Evolutionary conservation across 2,113 vertebrate genomes (phyloP).

Genomic region (Corythoichthys haematopterus): DNA sequence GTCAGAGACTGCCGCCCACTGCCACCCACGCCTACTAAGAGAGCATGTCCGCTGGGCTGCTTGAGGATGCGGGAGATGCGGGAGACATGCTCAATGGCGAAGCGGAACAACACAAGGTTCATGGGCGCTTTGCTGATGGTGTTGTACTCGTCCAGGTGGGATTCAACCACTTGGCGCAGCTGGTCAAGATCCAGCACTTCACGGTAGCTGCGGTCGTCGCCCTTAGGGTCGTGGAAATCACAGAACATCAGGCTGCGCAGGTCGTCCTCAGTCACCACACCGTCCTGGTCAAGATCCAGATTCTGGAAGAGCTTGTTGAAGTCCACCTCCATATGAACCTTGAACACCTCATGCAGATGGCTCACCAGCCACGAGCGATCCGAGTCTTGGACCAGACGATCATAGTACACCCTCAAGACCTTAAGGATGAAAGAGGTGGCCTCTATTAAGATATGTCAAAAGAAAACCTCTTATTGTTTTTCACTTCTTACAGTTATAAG

Average conservation of each 20-base stretch:
- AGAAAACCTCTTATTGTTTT: no score
- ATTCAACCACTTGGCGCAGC: slow-evolving; percentile 76
- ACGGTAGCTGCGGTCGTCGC: slow-evolving; percentile 80
- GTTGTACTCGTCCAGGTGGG: slow-evolving; percentile 84
- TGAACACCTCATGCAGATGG: slow-evolving; percentile 71
- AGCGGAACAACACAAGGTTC: slow-evolving; percentile 86
- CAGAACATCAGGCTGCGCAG: slow-evolving; percentile 89
- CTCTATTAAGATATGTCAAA: not conserved
- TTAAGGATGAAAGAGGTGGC: slow-evolving; percentile 38
- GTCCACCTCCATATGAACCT: slow-evolving; percentile 72
- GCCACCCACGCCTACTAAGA: slow-evolving; percentile 87
- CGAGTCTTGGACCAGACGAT: slow-evolving; percentile 81
- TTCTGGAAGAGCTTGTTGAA: slow-evolving; percentile 80
- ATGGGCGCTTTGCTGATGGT: slow-evolving; percentile 84
- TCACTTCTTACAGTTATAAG: no score
- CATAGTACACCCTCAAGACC: slow-evolving; percentile 88
- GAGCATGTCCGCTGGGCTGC: slow-evolving; percentile 84
- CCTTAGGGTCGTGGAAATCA: slow-evolving; percentile 84
- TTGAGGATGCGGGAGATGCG: slow-evolving; percentile 85
- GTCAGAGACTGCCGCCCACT: slow-evolving; percentile 88
- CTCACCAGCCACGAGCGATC: slow-evolving; percentile 81
- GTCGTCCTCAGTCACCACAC: slow-evolving; percentile 82
- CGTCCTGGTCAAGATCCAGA: slow-evolving; percentile 78
- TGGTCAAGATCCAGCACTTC: slow-evolving; percentile 73
- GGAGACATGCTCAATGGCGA: slow-evolving; percentile 87